Evolutionary conservation across 1,140 invertebrate species (phyloP), one percentile per base, ranked within the genome.

Genomic region (Adoxophyes honmai): DNA sequence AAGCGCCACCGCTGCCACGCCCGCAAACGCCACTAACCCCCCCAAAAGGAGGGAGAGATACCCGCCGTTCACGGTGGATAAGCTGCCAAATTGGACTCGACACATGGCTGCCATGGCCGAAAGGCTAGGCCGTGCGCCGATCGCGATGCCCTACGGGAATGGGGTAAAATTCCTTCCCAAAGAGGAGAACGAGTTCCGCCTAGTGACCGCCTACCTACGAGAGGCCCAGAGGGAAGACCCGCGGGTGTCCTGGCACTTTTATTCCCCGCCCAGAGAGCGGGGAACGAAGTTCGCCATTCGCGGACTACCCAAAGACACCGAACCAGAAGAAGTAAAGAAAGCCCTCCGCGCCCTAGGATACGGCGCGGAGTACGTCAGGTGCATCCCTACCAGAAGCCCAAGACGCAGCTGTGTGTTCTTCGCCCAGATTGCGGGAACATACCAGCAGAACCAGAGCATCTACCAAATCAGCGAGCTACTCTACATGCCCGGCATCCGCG

Each of bases 401-500:
- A 0, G 14, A 0, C 38, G 13, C 5, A 14, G 38, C 3, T 39
- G 38, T 7, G 7, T 39, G 4, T 39, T 13, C 6, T 16, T 16
- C 14, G 14, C 9, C 4, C 14, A 39, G 14, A 11, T 39, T 3
- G n/a, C 1, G 5, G 6, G 4, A 7, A 11, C 14, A 0, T 14
- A 1, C 0, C 9, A 16, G 15, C 13, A 59, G n/a, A 21, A 35
- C 0, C 9, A 2, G 0, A 2, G 37, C 1, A 14, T 59, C 0
- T 66, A 62, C 36, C 8, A 34, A 14, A 28, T 61, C 0, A 37
- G 10, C 0, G 53, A 56, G 6, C 36, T 66, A 1, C 44, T 66
- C 0, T 34, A 34, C 14, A 55, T 62, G 52, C 36, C 10, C 4
- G 57, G 57, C 5, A 34, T 67, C 2, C 38, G 10, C 4, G 28